phyloP scores from a whole-genome alignment of 1,140 invertebrate species.

The Sarcophaga bullata region DNA sequence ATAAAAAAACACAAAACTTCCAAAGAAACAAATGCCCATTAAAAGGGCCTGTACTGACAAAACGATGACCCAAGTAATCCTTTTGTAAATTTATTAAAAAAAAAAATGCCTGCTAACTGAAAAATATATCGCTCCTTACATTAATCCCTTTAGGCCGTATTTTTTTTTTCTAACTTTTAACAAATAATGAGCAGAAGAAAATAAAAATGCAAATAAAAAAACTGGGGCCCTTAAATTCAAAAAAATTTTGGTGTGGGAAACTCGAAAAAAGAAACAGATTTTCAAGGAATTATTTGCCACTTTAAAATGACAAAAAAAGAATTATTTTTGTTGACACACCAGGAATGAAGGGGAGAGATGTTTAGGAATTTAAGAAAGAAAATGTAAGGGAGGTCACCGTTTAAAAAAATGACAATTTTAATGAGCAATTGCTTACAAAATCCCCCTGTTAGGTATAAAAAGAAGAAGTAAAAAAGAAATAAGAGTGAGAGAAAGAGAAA shows the following conservation, averaged over 20 bases:
- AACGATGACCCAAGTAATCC: constrained; percentile 62
- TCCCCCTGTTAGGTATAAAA: background rate
- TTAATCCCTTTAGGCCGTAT: constrained; percentile 54
- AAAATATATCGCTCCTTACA: constrained; percentile 51
- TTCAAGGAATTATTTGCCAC: constrained; percentile 62
- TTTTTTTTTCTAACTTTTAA: constrained; percentile 49
- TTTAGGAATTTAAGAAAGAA: background rate
- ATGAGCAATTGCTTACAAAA: constrained; percentile 26
- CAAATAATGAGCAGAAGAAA: constrained; percentile 39
- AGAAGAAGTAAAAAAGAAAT: background rate
- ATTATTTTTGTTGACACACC: constrained; percentile 30
- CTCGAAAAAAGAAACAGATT: constrained; percentile 20
- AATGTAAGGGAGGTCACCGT: background rate
- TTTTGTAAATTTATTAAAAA: constrained; percentile 56
- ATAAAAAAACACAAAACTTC: background rate
- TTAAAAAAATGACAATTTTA: constrained; percentile 28
- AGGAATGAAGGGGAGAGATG: background rate
- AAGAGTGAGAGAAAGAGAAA: too few species aligned
- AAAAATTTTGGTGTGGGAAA: too few species aligned
- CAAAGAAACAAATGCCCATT: background rate
- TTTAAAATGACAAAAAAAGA: constrained; percentile 63
- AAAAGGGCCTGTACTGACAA: background rate
- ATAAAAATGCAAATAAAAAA: background rate
- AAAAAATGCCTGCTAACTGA: background rate
- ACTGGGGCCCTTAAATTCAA: too few species aligned